A percentile compares a stretch with the other conserved stretches of the same genome.
Conservation (phyloP, 2,797 vertebrate species). For the Decapterus maruadsi region DNA sequence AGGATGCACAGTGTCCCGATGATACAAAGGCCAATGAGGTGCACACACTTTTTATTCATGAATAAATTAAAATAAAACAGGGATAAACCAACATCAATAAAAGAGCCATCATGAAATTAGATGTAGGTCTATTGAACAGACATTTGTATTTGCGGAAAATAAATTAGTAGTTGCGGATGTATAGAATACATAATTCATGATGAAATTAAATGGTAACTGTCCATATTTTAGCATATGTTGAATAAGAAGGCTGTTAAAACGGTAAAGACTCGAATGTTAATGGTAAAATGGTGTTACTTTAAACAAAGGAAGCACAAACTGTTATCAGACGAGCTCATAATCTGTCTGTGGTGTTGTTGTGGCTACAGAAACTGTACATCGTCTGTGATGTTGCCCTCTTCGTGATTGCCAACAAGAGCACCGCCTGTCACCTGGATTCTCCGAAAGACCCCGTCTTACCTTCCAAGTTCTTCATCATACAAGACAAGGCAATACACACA, state of each 20-base stretch:
- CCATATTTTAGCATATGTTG: too few species aligned
- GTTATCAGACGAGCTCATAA: background rate
- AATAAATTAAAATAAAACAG: background rate
- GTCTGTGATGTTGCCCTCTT: conserved; percentile 98
- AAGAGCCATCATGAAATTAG: background rate
- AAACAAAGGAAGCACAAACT: background rate
- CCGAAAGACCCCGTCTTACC: conserved; percentile 96
- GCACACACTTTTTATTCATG: background rate
- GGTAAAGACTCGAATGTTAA: background rate
- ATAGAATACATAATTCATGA: background rate
- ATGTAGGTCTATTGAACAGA: background rate
- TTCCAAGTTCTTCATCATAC: conserved; percentile 94
- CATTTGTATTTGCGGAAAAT: background rate
- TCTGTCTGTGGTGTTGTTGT: conserved; percentile 20
- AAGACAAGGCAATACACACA: conserved; percentile 91
- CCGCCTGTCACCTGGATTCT: conserved; percentile 94
- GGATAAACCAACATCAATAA: background rate
- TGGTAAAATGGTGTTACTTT: background rate
- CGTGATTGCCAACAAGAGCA: conserved; percentile 98
- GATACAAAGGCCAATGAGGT: conserved; percentile 98
- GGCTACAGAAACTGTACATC: conserved; percentile 94
- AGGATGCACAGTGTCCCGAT: conserved; percentile 97
- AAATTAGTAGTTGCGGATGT: background rate
- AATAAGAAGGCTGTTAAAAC: background rate
- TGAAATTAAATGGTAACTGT: too few species aligned